Base-by-base conservation (phyloP, 1,140 invertebrate genomes). In the Drosophila sechellia region DNA sequence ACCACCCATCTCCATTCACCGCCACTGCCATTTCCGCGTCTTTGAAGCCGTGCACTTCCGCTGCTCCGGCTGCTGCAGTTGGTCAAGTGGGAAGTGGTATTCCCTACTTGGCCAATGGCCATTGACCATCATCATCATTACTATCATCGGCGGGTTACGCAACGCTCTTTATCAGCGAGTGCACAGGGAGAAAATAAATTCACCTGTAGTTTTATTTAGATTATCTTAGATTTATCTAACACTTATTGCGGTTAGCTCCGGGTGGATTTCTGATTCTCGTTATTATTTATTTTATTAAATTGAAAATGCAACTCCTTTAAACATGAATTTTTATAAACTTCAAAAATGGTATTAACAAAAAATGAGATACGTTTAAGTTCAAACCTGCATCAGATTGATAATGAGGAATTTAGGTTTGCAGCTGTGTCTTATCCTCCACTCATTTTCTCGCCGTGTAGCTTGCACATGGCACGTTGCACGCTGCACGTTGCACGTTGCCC, bases 131-230 rank as follows among this genome's bases (percentile, higher is more conserved):
- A 49, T 56, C 45, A 49, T 64, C 61, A 56, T 57, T 20, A 39
- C 22, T 60, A 46, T 55, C 45, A 46, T 58, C 27, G 17, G 17
- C 27, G 55, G 37, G 56, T 85, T 85, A 86, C 69, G 81, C 81
- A 84, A 77, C 58, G 73, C 49, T 66, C 52, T 60, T 53, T 58
- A 55, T 61, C 37, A 31, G 43, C 39, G 27, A 31, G 15, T 42
- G 35, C 13, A 57, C 59, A 8, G 5, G 1, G 1, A 49, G 25
- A 49, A 49, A 45, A 4, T 39, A 22, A 22, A 22, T 22, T 22
- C 20, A 22, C 20, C 2, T 22, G 20, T 22, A 22, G 17, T 17
- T 17, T 17, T 17, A 17, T 17, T 17, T 17, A 17, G 17, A 17
- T 17, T 22, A 22, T 22, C 2, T 22, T 22, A 22, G 20, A 22